Conservation (phyloP, 1,140 invertebrate genomes). For the Tetramorium parvispinum region DNA sequence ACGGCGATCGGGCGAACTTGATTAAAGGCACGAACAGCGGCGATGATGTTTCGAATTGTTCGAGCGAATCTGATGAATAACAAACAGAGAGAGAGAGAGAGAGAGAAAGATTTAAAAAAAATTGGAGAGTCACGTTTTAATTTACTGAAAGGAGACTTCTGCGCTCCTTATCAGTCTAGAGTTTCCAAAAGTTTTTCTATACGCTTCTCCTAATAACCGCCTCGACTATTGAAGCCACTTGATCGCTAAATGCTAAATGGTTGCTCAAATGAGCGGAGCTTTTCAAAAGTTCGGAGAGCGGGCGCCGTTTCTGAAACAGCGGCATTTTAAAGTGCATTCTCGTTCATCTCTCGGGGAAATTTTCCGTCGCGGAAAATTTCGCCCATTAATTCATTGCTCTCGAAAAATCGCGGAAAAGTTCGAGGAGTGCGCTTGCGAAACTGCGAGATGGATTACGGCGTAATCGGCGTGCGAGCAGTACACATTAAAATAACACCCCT, state of each 20-base stretch:
- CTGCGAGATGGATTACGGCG: not conserved
- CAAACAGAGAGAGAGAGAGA: not conserved
- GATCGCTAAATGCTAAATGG: not conserved
- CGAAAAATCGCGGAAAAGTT: constrained; percentile 29
- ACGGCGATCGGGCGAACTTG: not conserved
- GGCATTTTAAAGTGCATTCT: not conserved
- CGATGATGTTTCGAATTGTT: not conserved
- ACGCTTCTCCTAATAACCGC: not conserved
- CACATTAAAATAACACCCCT: not conserved
- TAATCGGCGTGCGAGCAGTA: not conserved
- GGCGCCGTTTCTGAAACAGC: not conserved
- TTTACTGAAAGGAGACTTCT: not conserved
- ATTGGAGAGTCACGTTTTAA: not conserved
- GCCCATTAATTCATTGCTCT: not conserved
- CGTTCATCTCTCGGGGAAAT: not conserved
- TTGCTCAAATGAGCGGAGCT: not conserved
- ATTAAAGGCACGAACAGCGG: not conserved
- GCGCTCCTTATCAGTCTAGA: not conserved
- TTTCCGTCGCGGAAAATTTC: not conserved
- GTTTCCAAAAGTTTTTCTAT: not conserved
- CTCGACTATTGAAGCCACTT: not conserved
- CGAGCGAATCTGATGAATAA: not conserved
- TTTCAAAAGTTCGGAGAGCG: not conserved
- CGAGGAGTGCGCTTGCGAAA: not conserved
- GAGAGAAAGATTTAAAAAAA: not conserved